Evolutionary conservation across 2,888 invertebrate species (phyloP).

Genomic region (Sinelater perroti): DNA sequence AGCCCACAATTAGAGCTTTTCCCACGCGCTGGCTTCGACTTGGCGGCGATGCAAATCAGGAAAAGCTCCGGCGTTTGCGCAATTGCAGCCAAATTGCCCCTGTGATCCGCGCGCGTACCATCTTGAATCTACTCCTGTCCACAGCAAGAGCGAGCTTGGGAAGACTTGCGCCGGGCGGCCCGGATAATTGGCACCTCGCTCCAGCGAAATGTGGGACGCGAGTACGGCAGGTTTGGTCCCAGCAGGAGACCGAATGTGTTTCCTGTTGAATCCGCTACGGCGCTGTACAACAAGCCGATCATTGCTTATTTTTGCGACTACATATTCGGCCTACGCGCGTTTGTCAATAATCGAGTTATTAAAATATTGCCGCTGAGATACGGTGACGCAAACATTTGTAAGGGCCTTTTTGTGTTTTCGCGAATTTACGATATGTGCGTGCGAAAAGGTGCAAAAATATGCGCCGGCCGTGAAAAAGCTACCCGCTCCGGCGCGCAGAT

Average conservation of each 20-base stretch:
- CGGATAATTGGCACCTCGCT: constrained; percentile 33
- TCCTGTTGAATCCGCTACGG: constrained; percentile 34
- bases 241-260: constrained; percentile 38
- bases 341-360: constrained; percentile 46
- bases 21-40: too few relatives aligned
- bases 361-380: constrained; percentile 44
- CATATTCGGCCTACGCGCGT: constrained; percentile 41
- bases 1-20: too few relatives aligned
- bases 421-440: constrained; percentile 27
- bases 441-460: constrained; percentile 19
- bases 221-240: constrained; percentile 35
- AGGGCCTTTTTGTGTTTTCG: constrained; percentile 7
- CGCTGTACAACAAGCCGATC: constrained; percentile 34
- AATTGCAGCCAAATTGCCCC: constrained; percentile 11
- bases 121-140: constrained; percentile 16
- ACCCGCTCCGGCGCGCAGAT: too few relatives aligned
- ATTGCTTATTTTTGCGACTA: constrained; percentile 39
- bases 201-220: constrained; percentile 31
- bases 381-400: constrained; percentile 41
- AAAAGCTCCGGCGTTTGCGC: not conserved
- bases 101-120: constrained; percentile 4
- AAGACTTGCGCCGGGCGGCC: constrained; percentile 5
- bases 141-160: constrained; percentile 16
- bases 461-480: too few relatives aligned
- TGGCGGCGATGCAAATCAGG: too few relatives aligned